Conservation (phyloP, 2,113 vertebrate genomes). For the Dipodomys merriami region DNA sequence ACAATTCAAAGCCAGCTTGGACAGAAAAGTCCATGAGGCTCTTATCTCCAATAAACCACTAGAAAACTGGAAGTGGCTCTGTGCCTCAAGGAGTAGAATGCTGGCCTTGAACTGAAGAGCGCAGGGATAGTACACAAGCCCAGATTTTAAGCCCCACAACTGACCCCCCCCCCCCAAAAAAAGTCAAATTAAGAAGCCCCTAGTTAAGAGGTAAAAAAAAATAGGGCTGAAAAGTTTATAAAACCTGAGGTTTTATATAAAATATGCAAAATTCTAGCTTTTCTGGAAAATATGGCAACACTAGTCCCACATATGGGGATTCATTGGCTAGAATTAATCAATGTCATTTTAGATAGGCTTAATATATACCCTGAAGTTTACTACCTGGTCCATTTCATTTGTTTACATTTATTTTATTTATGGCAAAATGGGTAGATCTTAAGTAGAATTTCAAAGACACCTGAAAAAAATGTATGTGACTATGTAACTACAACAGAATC, state of each 20-base stretch:
- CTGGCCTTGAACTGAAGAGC: too few relatives aligned
- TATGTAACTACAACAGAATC: not conserved
- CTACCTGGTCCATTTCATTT: not conserved
- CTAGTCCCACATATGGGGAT: not conserved
- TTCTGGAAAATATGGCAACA: conserved; percentile 28
- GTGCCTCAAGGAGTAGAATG: too few relatives aligned
- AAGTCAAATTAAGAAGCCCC: not conserved
- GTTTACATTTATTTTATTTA: not conserved
- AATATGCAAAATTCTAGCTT: conserved; percentile 3
- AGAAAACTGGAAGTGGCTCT: too few relatives aligned
- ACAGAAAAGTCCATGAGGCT: too few relatives aligned
- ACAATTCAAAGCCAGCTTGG: too few relatives aligned
- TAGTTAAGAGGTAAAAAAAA: not conserved
- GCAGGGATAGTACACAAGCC: too few relatives aligned
- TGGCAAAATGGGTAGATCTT: not conserved
- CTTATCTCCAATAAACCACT: too few relatives aligned
- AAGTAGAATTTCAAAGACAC: not conserved
- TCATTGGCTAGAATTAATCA: not conserved
- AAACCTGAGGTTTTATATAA: not conserved
- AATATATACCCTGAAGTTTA: not conserved
- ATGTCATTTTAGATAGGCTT: not conserved
- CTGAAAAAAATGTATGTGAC: not conserved
- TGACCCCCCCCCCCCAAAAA: too few relatives aligned
- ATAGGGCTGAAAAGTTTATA: not conserved
- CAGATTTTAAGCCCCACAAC: too few relatives aligned